Evolutionary conservation across 37 sponge, comb jelly and placozoan species (phyloP).

Genomic region (Spongilla lacustris): DNA sequence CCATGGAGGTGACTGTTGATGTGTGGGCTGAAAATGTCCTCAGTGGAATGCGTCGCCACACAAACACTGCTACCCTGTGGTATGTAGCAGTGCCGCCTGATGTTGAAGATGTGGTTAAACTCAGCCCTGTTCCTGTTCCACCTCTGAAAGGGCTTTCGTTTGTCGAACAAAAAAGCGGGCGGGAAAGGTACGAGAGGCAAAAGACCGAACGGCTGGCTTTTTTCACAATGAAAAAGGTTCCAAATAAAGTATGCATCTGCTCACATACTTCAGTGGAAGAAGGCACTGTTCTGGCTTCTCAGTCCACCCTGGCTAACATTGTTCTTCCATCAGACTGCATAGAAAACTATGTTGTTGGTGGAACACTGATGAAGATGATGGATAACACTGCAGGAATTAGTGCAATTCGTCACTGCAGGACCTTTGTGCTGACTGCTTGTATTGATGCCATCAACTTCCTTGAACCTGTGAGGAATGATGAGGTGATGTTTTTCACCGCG

Average conservation of each 20-base stretch:
- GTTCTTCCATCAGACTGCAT: conserved; percentile 57
- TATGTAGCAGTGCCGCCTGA: conserved; percentile 41
- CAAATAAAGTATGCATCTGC: neutral
- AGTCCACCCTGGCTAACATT: conserved; percentile 20
- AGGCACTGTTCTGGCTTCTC: conserved; percentile 14
- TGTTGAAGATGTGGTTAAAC: neutral
- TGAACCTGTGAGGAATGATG: conserved; percentile 31
- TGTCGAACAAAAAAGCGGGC: conserved; percentile 26
- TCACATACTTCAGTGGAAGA: neutral
- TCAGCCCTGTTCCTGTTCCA: conserved; percentile 35
- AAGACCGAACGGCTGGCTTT: conserved; percentile 15
- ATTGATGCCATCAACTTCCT: conserved; percentile 68
- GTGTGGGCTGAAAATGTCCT: conserved; percentile 63
- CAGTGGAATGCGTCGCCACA: conserved; percentile 11
- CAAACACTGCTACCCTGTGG: conserved; percentile 64
- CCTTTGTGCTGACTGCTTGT: conserved; percentile 46
- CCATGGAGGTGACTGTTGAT: conserved; percentile 55
- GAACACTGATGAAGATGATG: conserved; percentile 74
- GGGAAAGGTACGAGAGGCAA: conserved; percentile 34
- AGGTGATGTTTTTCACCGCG: conserved; percentile 51
- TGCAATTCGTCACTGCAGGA: conserved; percentile 49
- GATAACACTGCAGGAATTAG: conserved; percentile 52
- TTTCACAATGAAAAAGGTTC: neutral
- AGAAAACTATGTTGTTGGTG: conserved; percentile 24
- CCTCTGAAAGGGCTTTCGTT: conserved; percentile 7